phyloP scores from a whole-genome alignment of 2,797 vertebrate genomes.

The Salmo trutta region DNA sequence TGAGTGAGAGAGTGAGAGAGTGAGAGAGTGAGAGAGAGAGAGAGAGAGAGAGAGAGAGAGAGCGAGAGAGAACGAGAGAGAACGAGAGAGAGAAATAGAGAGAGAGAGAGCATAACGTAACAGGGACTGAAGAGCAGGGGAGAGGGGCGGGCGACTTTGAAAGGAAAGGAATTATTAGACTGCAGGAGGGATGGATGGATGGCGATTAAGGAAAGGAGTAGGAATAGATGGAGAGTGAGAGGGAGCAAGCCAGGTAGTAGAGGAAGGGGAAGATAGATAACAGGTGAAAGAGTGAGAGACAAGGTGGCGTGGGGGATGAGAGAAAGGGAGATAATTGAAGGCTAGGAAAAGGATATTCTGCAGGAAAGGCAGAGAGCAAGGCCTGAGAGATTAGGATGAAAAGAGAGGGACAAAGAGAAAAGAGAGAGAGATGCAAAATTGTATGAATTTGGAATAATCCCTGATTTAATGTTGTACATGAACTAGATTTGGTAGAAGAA shows the following conservation, averaged over 20 bases:
- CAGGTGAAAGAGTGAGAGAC: not conserved
- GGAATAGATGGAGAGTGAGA: constrained; percentile 3
- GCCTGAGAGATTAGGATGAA: constrained; percentile 17
- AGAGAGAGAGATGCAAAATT: not conserved
- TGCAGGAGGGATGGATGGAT: constrained; percentile 35
- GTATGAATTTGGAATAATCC: constrained; percentile 44
- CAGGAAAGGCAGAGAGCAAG: not conserved
- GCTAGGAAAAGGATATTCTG: not conserved
- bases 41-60: not conserved
- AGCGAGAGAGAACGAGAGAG: constrained; percentile 3
- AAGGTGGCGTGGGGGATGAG: not conserved
- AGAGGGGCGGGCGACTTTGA: constrained; percentile 7
- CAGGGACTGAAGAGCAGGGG: constrained; percentile 30
- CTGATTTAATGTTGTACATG: constrained; percentile 37
- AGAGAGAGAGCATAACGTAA: constrained; percentile 30
- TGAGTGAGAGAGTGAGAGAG: constrained; percentile 1
- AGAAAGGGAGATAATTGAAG: not conserved
- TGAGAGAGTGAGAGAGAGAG: constrained; percentile 1
- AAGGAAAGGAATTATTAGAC: constrained; percentile 42
- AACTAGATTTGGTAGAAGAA: constrained; percentile 45
- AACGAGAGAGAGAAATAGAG: not conserved
- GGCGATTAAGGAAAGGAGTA: constrained; percentile 54
- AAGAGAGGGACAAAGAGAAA: not conserved
- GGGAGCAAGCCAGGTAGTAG: not conserved
- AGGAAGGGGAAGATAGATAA: not conserved